Percentiles rank a stretch among this genome's conserved stretches.
Evolutionary conservation across 2,888 invertebrate genomes (phyloP).

Genomic region (Lochmaea crataegi): DNA sequence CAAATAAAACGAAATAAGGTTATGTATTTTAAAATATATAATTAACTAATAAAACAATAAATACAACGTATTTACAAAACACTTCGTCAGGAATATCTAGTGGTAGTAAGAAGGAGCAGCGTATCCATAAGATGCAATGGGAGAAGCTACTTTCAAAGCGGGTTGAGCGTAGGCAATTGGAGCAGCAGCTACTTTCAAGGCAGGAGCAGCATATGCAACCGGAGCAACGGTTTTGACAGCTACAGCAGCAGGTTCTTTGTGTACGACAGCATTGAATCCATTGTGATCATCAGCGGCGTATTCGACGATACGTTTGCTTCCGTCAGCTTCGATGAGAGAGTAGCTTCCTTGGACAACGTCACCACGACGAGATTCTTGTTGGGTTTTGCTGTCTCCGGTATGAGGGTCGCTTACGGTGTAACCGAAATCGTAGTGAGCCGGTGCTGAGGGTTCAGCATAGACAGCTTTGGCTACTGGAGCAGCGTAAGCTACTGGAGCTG

Average conservation of each 20-base stretch:
- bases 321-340: conserved; percentile 68
- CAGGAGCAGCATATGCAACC: conserved; percentile 32
- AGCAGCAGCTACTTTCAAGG: conserved; percentile 29
- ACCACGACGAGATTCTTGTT: conserved; percentile 72
- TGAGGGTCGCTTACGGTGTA: conserved; percentile 53
- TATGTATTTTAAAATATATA: neutral
- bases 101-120: neutral
- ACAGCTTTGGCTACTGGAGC: conserved; percentile 60
- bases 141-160: conserved; percentile 5
- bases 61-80: conserved; percentile 1
- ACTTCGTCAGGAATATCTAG: neutral
- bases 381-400: conserved; percentile 69
- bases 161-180: conserved; percentile 16
- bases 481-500: conserved; percentile 58
- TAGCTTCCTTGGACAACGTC: conserved; percentile 67
- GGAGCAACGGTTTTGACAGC: conserved; percentile 49
- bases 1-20: neutral
- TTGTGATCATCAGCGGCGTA: conserved; percentile 67
- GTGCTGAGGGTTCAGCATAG: conserved; percentile 48
- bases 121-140: neutral
- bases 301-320: conserved; percentile 67
- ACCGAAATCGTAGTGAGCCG: conserved; percentile 53
- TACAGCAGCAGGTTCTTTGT: conserved; percentile 59
- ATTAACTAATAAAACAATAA: neutral
- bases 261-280: conserved; percentile 69